A percentile compares a stretch with the other conserved stretches of the same genome.
phyloP scores from a whole-genome alignment of 2,113 vertebrate species.

The Hucho hucho region DNA sequence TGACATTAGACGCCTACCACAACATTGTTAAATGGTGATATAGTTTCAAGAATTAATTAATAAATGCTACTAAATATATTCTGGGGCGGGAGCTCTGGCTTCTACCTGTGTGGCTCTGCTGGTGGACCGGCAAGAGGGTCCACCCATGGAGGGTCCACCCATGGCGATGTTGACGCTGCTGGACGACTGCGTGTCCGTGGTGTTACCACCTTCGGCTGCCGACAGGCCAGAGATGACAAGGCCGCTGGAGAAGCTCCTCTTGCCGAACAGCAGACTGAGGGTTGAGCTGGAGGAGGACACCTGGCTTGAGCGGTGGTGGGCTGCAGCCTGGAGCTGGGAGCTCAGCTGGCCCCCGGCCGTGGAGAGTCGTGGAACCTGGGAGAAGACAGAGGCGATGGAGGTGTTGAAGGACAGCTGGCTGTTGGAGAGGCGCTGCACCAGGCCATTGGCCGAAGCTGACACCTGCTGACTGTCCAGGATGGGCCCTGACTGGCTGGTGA shows the following conservation, averaged over 20 bases:
- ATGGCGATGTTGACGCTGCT: constrained; percentile 84
- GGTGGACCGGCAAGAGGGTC: constrained; percentile 74
- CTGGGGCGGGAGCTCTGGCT: neutral
- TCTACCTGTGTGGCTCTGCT: constrained; percentile 75
- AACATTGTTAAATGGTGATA: no score
- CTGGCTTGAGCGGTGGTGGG: constrained; percentile 77
- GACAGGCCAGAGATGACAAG: constrained; percentile 87
- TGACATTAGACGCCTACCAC: no score
- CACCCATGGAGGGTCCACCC: constrained; percentile 82
- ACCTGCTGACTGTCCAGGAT: constrained; percentile 75
- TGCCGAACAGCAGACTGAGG: constrained; percentile 86
- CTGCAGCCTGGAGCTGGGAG: constrained; percentile 68
- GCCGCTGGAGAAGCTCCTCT: constrained; percentile 85
- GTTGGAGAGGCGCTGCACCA: constrained; percentile 84
- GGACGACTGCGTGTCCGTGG: constrained; percentile 85
- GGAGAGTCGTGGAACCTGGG: constrained; percentile 74
- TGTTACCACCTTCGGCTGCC: constrained; percentile 83
- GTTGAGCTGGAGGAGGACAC: constrained; percentile 87
- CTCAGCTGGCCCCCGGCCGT: constrained; percentile 65
- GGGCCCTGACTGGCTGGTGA: constrained; percentile 84
- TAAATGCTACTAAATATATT: no score
- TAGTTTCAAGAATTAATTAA: no score
- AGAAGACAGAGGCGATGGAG: constrained; percentile 86
- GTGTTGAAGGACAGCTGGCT: constrained; percentile 91
- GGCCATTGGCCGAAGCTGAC: constrained; percentile 81